phyloP scores from a whole-genome alignment of 2,888 invertebrate species.

The Drosophila paramelanica region DNA sequence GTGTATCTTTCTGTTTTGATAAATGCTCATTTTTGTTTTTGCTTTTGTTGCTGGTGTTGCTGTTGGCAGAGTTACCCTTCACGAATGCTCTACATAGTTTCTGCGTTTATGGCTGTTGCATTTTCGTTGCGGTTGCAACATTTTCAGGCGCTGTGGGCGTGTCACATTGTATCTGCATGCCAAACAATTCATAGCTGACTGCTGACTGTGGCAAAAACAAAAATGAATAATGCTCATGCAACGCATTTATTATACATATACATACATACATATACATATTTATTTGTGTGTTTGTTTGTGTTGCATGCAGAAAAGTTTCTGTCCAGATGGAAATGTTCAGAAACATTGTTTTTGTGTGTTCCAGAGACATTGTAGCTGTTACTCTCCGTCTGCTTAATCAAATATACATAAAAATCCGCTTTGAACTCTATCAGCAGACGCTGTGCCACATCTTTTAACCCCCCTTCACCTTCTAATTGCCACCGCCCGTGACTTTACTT shows the following conservation, averaged over 20 bases:
- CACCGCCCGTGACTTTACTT: constrained; percentile 56
- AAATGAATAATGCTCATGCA: constrained; percentile 43
- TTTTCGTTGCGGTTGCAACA: constrained; percentile 26
- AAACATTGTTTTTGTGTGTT: constrained; percentile 1
- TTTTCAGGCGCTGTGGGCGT: constrained; percentile 23
- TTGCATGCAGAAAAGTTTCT: constrained; percentile 16
- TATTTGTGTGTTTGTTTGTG: constrained; percentile 1
- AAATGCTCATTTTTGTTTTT: constrained; percentile 40
- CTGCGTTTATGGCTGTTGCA: constrained; percentile 27
- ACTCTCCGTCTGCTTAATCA: constrained; percentile 7
- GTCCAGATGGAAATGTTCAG: constrained; percentile 10
- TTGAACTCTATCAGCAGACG: constrained; percentile 54
- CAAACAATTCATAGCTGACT: constrained; percentile 30
- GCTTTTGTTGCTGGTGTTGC: constrained; percentile 3
- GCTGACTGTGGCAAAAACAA: constrained; percentile 15
- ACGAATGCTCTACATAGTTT: constrained; percentile 37
- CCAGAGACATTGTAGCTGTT: background rate
- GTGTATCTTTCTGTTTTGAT: constrained; percentile 35
- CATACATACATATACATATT: background rate
- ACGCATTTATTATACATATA: constrained; percentile 44
- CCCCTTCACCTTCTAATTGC: constrained; percentile 55
- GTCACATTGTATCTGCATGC: constrained; percentile 23
- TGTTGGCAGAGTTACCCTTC: constrained; percentile 26
- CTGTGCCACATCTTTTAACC: constrained; percentile 11
- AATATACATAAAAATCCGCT: constrained; percentile 40